Conservation (phyloP, 1,140 invertebrate species). For the Vollenhovia emeryi region DNA sequence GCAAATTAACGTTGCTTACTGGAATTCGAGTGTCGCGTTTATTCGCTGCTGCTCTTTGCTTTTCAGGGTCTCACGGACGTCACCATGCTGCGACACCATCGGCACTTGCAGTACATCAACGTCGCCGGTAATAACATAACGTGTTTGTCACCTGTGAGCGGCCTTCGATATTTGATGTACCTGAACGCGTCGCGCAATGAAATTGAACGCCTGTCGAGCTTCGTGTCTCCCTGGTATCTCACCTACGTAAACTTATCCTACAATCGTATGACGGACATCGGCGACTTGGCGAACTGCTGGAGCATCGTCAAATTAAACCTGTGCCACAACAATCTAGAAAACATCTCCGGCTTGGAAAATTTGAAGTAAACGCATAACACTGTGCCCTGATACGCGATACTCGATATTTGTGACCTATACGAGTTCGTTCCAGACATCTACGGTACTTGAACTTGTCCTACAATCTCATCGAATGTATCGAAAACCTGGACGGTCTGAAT, state of each 20-base stretch:
- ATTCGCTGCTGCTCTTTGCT: background rate
- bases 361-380: slow-evolving; percentile 67
- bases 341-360: slow-evolving; percentile 73
- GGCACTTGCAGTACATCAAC: slow-evolving; percentile 76
- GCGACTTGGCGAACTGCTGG: slow-evolving; percentile 74
- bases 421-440: slow-evolving; percentile 69
- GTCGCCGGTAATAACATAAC: slow-evolving; percentile 71
- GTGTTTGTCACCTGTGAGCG: slow-evolving; percentile 66
- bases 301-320: slow-evolving; percentile 77
- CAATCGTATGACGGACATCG: slow-evolving; percentile 72
- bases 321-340: slow-evolving; percentile 76
- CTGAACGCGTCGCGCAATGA: slow-evolving; percentile 74
- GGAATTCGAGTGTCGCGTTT: background rate
- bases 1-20: too few relatives aligned
- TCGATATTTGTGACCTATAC: background rate
- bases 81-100: slow-evolving; percentile 66
- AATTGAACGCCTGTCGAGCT: slow-evolving; percentile 62
- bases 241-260: slow-evolving; percentile 76
- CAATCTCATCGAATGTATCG: slow-evolving; percentile 74
- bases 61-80: slow-evolving; percentile 74
- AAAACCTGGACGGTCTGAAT: slow-evolving; percentile 74
- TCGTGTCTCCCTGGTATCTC: slow-evolving; percentile 74
- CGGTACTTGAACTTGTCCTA: slow-evolving; percentile 75
- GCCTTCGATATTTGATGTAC: slow-evolving; percentile 71
- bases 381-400: background rate